Evolutionary conservation across 2,797 vertebrate genomes (phyloP).

Genomic region (Pampus argenteus): DNA sequence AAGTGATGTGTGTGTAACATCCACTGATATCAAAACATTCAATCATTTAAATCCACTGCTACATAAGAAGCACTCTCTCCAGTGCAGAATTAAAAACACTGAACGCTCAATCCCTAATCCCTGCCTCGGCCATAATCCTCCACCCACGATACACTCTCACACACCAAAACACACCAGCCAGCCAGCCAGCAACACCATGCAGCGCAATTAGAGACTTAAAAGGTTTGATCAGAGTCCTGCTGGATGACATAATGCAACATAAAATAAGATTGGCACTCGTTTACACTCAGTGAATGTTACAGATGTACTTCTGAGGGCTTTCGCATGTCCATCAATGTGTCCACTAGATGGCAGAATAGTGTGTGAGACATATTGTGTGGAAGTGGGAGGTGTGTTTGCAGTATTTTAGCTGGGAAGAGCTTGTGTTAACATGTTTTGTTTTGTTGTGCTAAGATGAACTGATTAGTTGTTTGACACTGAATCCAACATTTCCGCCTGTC

Average conservation of each 20-base stretch:
- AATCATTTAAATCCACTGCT: constrained; percentile 51
- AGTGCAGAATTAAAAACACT: constrained; percentile 52
- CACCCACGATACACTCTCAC: constrained; percentile 29
- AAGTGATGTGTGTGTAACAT: neutral
- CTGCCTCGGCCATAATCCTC: constrained; percentile 62
- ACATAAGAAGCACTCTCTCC: constrained; percentile 46
- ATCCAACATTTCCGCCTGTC: neutral
- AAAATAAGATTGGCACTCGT: neutral
- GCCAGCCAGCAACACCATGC: neutral
- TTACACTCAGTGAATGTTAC: neutral
- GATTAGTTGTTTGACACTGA: neutral
- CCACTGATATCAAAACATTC: constrained; percentile 33
- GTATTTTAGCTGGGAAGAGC: neutral
- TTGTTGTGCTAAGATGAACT: no score
- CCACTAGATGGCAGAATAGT: constrained; percentile 76
- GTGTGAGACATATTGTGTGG: constrained; percentile 4
- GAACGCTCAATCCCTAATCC: constrained; percentile 69
- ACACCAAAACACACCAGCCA: constrained; percentile 17
- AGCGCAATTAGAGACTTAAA: constrained; percentile 2
- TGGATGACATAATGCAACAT: neutral
- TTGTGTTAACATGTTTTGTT: no score
- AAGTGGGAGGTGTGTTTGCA: neutral
- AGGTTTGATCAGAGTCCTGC: constrained; percentile 3
- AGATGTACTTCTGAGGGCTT: neutral
- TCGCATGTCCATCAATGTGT: constrained; percentile 12